phyloP scores from a whole-genome alignment of 1,140 invertebrate species.

The Dreissena rostriformis region DNA sequence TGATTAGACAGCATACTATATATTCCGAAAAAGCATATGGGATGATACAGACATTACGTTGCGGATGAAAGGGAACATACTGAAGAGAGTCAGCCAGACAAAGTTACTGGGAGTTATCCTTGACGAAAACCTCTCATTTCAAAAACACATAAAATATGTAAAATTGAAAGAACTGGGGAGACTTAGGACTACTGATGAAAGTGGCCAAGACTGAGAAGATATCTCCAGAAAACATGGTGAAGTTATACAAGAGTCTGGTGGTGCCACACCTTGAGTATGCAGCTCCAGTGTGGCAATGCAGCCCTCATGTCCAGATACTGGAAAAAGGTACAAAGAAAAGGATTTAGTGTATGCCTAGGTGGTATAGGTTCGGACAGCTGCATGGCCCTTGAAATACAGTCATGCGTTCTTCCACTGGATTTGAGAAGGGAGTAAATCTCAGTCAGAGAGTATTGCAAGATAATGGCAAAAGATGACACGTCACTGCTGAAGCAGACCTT shows the following conservation, averaged over 20 bases:
- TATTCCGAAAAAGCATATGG: constrained; percentile 10
- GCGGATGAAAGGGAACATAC: background rate
- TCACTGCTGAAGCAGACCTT: background rate
- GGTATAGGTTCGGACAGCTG: background rate
- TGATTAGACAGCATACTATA: constrained; percentile 17
- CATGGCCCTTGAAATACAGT: background rate
- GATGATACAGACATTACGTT: background rate
- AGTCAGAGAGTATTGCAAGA: constrained; percentile 16
- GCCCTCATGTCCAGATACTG: background rate
- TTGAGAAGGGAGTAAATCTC: constrained; percentile 1
- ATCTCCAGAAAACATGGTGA: background rate
- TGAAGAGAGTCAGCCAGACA: background rate
- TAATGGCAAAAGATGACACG: constrained; percentile 2
- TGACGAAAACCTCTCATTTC: constrained; percentile 25
- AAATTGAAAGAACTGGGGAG: background rate
- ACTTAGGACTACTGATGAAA: background rate
- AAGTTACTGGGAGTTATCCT: constrained; percentile 29
- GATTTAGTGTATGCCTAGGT: constrained; percentile 1
- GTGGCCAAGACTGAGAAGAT: constrained; percentile 13
- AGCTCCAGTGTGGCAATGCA: constrained; percentile 28
- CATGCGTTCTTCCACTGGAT: constrained; percentile 13
- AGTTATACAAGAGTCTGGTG: constrained; percentile 21
- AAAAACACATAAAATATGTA: constrained; percentile 6
- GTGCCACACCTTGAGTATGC: constrained; percentile 36
- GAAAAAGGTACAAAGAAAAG: constrained; percentile 23